These are phyloP conservation scores for Hydrotaea diabolus DNA, from an alignment of 2,888 invertebrate species.

Conservation along the genomic window DNA sequence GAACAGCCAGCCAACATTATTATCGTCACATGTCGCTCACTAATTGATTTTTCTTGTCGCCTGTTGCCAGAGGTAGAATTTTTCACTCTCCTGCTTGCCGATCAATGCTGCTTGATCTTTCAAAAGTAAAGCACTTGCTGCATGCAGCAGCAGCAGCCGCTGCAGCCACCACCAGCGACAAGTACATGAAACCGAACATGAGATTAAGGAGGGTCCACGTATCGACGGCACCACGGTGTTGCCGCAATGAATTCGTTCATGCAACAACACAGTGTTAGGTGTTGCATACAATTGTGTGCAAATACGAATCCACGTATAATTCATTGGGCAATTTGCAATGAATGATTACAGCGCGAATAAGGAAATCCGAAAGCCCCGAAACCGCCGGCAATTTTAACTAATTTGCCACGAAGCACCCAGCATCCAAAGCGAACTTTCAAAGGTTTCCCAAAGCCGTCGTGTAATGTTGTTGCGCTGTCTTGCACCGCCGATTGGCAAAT, in stretches of 20 bases:
- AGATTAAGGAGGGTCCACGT: conserved; percentile 49
- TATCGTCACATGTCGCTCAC: conserved; percentile 81
- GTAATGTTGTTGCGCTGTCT: background rate
- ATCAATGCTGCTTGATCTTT: conserved; percentile 48
- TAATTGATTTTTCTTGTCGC: conserved; percentile 82
- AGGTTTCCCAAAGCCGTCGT: background rate
- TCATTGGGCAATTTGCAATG: conserved; percentile 58
- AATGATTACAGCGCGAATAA: conserved; percentile 53
- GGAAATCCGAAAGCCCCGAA: conserved; percentile 56
- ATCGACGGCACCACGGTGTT: background rate
- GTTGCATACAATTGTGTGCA: conserved; percentile 59
- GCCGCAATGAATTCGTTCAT: conserved; percentile 1
- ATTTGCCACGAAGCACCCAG: conserved; percentile 57
- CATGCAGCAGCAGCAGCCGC: conserved; percentile 26
- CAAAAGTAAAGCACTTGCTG: conserved; percentile 60
- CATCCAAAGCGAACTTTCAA: background rate
- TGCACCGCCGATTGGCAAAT: conserved; percentile 25
- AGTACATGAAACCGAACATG: conserved; percentile 51
- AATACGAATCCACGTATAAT: conserved; percentile 29
- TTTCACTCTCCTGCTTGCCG: conserved; percentile 52
- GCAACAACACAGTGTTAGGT: conserved; percentile 52
- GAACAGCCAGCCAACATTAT: conserved; percentile 72
- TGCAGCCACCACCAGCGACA: conserved; percentile 49
- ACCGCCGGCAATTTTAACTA: conserved; percentile 56
- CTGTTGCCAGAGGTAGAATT: conserved; percentile 69